phyloP scores from a whole-genome alignment of 2,888 invertebrate species.

The Endotricha flammealis region DNA sequence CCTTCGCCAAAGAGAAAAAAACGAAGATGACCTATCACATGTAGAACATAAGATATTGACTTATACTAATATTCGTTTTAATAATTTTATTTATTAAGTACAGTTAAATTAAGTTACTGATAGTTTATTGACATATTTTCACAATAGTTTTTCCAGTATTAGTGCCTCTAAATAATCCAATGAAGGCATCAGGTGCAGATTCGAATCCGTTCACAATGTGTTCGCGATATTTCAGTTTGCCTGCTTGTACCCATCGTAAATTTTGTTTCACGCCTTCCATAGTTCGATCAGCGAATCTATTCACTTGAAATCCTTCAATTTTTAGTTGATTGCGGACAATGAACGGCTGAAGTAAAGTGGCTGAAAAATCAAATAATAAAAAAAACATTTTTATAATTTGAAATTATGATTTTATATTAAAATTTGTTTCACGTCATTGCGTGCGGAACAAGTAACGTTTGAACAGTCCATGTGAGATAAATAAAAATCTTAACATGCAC shows the following conservation, averaged over 20 bases:
- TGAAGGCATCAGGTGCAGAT: constrained; percentile 80
- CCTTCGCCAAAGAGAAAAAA: constrained; percentile 34
- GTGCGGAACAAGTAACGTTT: no score
- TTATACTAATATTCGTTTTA: no score
- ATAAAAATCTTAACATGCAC: no score
- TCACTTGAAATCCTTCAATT: constrained; percentile 80
- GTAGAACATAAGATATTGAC: constrained; percentile 11
- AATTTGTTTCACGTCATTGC: no score
- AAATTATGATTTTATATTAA: no score
- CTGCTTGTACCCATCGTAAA: constrained; percentile 80
- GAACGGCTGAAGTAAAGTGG: constrained; percentile 64
- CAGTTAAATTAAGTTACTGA: constrained; percentile 2
- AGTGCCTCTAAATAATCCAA: constrained; percentile 78
- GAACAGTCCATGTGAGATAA: no score
- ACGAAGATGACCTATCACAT: constrained; percentile 29
- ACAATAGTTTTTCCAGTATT: constrained; percentile 84
- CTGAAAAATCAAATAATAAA: no score
- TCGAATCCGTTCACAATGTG: constrained; percentile 82
- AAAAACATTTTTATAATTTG: no score
- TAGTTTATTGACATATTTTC: constrained; percentile 4
- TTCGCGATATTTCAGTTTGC: constrained; percentile 82
- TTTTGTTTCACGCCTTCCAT: constrained; percentile 80
- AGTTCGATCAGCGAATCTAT: constrained; percentile 73
- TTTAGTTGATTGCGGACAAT: constrained; percentile 78
- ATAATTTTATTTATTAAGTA: constrained; percentile 1